These are phyloP conservation scores for Carposina sasakii DNA, from an alignment of 1,140 invertebrate genomes.

Conservation along the genomic window DNA sequence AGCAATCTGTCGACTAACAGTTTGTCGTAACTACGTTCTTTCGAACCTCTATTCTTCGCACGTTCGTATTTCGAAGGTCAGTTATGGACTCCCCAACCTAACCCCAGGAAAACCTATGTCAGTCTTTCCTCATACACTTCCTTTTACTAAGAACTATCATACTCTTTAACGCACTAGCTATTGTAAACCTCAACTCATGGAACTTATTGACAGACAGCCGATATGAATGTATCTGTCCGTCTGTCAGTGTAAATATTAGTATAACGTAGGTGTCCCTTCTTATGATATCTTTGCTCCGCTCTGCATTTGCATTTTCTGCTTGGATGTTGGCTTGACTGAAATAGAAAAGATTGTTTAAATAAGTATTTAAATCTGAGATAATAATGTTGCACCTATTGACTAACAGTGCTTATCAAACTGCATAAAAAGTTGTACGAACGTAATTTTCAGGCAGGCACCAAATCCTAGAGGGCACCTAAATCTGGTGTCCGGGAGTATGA, in stretches of 20 bases:
- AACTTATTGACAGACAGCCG: slow-evolving; percentile 45
- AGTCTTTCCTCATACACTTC: slow-evolving; percentile 54
- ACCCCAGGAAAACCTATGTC: slow-evolving; percentile 29
- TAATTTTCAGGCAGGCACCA: too few relatives aligned
- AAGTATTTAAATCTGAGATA: too few relatives aligned
- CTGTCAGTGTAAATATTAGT: slow-evolving; percentile 37
- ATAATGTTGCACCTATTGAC: too few relatives aligned
- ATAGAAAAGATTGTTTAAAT: slow-evolving; percentile 20
- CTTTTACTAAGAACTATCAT: slow-evolving; percentile 55
- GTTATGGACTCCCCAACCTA: background rate
- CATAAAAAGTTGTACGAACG: too few relatives aligned
- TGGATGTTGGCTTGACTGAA: slow-evolving; percentile 49
- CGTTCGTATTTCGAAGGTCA: too few relatives aligned
- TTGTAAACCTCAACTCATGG: slow-evolving; percentile 39
- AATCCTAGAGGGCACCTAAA: too few relatives aligned
- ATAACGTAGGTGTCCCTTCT: slow-evolving; percentile 39
- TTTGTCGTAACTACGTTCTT: too few relatives aligned
- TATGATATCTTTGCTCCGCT: slow-evolving; percentile 35
- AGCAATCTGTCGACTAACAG: too few relatives aligned
- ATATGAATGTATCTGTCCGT: slow-evolving; percentile 40
- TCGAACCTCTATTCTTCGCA: too few relatives aligned
- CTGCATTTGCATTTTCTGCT: slow-evolving; percentile 21
- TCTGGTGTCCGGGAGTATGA: too few relatives aligned
- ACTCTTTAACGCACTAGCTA: slow-evolving; percentile 51
- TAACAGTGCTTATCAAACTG: too few relatives aligned